Conservation (phyloP, 2,113 vertebrate species). For the Scomber scombrus region DNA sequence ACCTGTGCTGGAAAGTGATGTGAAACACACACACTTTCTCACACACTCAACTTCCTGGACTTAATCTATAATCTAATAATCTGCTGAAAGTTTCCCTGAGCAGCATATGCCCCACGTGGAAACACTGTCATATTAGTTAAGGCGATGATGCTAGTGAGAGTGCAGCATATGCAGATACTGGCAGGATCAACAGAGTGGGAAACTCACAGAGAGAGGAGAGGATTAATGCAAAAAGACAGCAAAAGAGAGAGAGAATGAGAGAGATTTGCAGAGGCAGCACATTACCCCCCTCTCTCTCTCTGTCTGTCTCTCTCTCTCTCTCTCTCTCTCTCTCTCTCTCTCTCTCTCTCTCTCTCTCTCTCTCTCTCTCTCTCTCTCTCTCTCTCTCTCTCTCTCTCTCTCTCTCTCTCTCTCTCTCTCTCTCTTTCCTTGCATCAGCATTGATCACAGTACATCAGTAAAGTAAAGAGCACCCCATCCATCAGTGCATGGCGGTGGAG, state of each 20-base stretch:
- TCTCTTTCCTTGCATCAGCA: constrained; percentile 74
- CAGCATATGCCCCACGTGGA: constrained; percentile 71
- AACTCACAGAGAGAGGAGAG: constrained; percentile 66
- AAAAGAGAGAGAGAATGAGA: constrained; percentile 36
- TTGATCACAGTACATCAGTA: constrained; percentile 82
- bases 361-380: constrained; percentile 4
- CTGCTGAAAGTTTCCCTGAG: constrained; percentile 73
- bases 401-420: constrained; percentile 21
- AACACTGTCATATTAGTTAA: constrained; percentile 74
- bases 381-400: constrained; percentile 9
- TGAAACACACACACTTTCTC: constrained; percentile 7
- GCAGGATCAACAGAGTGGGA: constrained; percentile 72
- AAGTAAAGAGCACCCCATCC: constrained; percentile 80
- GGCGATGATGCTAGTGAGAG: constrained; percentile 65
- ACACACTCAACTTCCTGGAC: constrained; percentile 36
- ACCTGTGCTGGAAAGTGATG: constrained; percentile 33
- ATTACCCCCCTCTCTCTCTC: constrained; percentile 44
- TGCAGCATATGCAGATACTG: constrained; percentile 76
- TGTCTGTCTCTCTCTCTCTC: background rate
- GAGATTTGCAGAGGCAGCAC: constrained; percentile 77
- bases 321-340: constrained; percentile 43
- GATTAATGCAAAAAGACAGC: constrained; percentile 75
- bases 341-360: constrained; percentile 12
- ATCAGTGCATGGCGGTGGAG: constrained; percentile 65
- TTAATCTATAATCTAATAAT: constrained; percentile 82